Base-by-base conservation (phyloP, 2,888 invertebrate species). In the Xestia c-nigrum region DNA sequence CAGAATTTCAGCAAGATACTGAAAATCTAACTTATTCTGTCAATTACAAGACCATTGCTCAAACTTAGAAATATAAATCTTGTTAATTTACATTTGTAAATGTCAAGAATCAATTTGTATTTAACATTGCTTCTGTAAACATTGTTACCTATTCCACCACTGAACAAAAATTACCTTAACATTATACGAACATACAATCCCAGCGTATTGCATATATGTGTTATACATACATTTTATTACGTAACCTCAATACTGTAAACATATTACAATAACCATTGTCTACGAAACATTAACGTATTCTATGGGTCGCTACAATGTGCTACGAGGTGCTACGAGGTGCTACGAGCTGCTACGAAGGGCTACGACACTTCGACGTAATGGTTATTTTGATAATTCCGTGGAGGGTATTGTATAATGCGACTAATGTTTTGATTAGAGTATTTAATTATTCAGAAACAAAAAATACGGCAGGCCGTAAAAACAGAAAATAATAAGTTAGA, bases 271-370 rank as follows among this genome's bases (percentile, higher is more conserved):
- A 81, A 86, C 81, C 79, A 84, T 79, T 81, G 81, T 76, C 84
- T 88, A 80, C 85, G 79, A 86, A 66, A 86, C 78, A 84, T 72
- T 77, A 69, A 69, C 57, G 63, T 86, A 75, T 71, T 73, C 69
- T 74, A 69, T 72, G 80, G 73, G 76, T 83, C 57, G 86, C 78
- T 78, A 76, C 76, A 50, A 78, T 46, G 50, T 82, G 82, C 84
- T 84, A 84, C 84, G 64, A 77, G 31, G 57, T 76, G 78, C 88
- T 87, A 86, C 86, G 76, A 86, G 21, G 5, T 72, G 74, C 85
- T 87, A 87, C 87, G 83, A 82, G 14, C 10, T 61, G 66, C 82
- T 85, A 89, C 88, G 87, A 80, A 80, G 67, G 67, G 74, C 84
- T 83, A 85, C 84, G 81, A 85, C 74, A 80, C 76, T 81, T 69